Evolutionary conservation across 2,113 vertebrate genomes (phyloP).

Genomic region (Leptodactylus fuscus): DNA sequence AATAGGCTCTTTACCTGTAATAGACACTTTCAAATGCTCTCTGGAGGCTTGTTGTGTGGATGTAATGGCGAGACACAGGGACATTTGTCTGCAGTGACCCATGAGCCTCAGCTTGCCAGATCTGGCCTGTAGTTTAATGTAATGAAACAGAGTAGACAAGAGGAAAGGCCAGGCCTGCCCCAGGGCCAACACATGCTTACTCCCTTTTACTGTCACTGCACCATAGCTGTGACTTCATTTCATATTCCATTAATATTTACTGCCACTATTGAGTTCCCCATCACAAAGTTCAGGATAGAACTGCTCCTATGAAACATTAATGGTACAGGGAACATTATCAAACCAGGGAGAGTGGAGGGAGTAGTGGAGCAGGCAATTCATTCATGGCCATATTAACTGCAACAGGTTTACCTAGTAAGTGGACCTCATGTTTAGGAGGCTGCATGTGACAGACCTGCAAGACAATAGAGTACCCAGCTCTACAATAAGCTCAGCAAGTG

Average conservation of each 20-base stretch:
- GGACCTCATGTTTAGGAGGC: too few relatives aligned
- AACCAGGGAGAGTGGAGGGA: slow-evolving; percentile 55
- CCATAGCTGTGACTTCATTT: slow-evolving; percentile 76
- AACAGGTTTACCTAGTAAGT: neutral
- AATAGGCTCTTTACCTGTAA: slow-evolving; percentile 72
- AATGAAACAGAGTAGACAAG: slow-evolving; percentile 77
- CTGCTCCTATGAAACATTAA: slow-evolving; percentile 80
- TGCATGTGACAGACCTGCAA: neutral
- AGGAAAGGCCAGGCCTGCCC: slow-evolving; percentile 76
- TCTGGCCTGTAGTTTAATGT: slow-evolving; percentile 75
- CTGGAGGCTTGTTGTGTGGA: slow-evolving; percentile 75
- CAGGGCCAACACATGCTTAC: slow-evolving; percentile 77
- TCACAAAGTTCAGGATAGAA: slow-evolving; percentile 74
- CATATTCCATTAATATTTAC: slow-evolving; percentile 87
- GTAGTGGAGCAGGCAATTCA: slow-evolving; percentile 59
- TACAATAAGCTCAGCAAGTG: too few relatives aligned
- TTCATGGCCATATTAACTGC: slow-evolving; percentile 51
- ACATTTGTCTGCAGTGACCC: slow-evolving; percentile 83
- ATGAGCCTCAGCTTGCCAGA: slow-evolving; percentile 76
- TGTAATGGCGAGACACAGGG: slow-evolving; percentile 75
- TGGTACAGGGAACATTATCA: slow-evolving; percentile 71
- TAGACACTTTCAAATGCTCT: slow-evolving; percentile 74
- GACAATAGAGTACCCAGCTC: too few relatives aligned
- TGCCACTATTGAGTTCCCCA: slow-evolving; percentile 78
- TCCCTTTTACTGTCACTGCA: slow-evolving; percentile 75